Evolutionary conservation across 2,888 invertebrate genomes (phyloP).

Genomic region (Eubasilissa splendida): DNA sequence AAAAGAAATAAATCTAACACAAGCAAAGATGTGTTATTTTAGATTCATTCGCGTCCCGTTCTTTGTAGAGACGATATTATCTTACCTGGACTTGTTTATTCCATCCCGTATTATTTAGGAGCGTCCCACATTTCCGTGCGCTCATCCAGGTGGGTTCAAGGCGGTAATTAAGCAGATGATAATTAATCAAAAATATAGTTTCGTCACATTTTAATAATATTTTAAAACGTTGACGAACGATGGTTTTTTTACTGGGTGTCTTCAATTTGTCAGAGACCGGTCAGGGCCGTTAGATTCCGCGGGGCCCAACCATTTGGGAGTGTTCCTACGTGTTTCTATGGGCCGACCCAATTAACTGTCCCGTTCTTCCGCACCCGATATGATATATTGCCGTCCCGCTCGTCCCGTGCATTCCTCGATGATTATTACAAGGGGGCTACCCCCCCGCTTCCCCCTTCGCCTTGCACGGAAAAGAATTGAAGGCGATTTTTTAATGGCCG

Average conservation of each 20-base stretch:
- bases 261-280: slow-evolving; percentile 35
- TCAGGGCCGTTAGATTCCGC: slow-evolving; percentile 12
- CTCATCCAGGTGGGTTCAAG: slow-evolving; percentile 12
- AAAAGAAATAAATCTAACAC: slow-evolving; percentile 4
- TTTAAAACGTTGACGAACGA: not conserved
- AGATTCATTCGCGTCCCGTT: not conserved
- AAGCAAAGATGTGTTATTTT: not conserved
- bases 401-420: slow-evolving; percentile 50
- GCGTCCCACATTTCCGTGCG: slow-evolving; percentile 33
- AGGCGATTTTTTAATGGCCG: slow-evolving; percentile 56
- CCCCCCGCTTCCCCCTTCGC: slow-evolving; percentile 31
- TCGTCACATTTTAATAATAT: not conserved
- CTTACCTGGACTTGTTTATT: slow-evolving; percentile 1
- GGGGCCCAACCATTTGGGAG: slow-evolving; percentile 29
- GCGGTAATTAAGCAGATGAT: slow-evolving; percentile 3
- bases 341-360: slow-evolving; percentile 57
- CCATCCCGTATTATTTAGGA: slow-evolving; percentile 25
- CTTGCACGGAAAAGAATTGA: slow-evolving; percentile 42
- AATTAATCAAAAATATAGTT: slow-evolving; percentile 8
- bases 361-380: slow-evolving; percentile 44
- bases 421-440: slow-evolving; percentile 32
- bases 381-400: slow-evolving; percentile 49
- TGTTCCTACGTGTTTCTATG: slow-evolving; percentile 46
- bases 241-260: slow-evolving; percentile 23
- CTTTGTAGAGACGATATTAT: not conserved